Base-by-base conservation (phyloP, 2,113 vertebrate genomes). In the Ranitomeya variabilis region DNA sequence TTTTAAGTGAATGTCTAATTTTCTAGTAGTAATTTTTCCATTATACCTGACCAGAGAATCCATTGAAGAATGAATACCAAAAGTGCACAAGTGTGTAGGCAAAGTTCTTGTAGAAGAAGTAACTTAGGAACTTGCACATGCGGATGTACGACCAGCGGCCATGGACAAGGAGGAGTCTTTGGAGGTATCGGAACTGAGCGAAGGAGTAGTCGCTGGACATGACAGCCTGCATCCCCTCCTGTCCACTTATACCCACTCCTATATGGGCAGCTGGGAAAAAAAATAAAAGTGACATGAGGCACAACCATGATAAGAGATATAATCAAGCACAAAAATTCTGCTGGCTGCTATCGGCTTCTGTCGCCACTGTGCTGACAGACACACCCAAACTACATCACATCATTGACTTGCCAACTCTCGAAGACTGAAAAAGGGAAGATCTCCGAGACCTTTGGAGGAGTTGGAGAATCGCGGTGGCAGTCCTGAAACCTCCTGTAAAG, bases 51-150 rank as follows among this genome's bases (percentile, higher is more conserved):
- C 98, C 94, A 16, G 98, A 99, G 91, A 94, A 99, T 89, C 98
- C 98, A 0, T 93, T 99, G 92, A 99, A 99, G 95, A 99, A 99
- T 0, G 98, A 97, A 91, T 96, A 99, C 98, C 98, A 99, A 94
- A 99, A 96, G 91, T 99, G 97, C 87, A 97, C 96, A 23, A 99
- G 93, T 0, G 98, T 99, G 90, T 98, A 99, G 18, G 98, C 97
- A 1, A 99, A 99, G 95, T 99, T 99, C 92, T 99, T 99, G 94
- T 96, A 99, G 93, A 99, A 99, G 92, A 99, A 99, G 90, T 95
- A 99, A 51, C 97, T 95, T 0, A 99, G 95, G 76, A 99, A 99
- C 91, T 99, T 99, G 97, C 98, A 99, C 98, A 99, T 99, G 37
- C 98, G 93, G 76, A 99, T 98, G 94, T 99, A 99, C 0, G 98